Evolutionary conservation across 2,888 invertebrate species (phyloP), one percentile per base, ranked within the genome.

Genomic region (Azorinus chamasolen): DNA sequence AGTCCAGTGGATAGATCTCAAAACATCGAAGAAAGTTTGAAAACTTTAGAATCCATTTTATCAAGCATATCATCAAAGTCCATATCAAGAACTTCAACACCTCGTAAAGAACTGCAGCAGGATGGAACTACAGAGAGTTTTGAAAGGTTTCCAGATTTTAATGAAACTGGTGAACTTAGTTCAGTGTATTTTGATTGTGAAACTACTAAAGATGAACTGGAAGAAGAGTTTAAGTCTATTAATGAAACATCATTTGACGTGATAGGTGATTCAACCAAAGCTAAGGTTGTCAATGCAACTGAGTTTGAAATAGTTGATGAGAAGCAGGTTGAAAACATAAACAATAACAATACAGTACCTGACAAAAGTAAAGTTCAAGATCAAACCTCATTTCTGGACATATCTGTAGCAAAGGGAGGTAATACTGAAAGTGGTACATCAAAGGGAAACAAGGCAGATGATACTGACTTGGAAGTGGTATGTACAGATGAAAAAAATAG

Each of bases 21-120:
- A 8, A 80, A 85, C 10, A 57, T 86, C 39, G 85, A 87, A 48
- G 83, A 87, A n/a, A 86, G 83, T 68, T 48, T 86, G 22, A 66
- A 83, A 48, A 75, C 72, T 24, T 64, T 89, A 59, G 83, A 83
- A 10, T 77, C 84, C 1, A 53, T 89, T 46, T 76, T 87, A 50
- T 71, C 76, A 12, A 61, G 54, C 57, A 54, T 84, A 8, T 61
- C 59, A 57, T 10, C 63, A 14, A 48, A 58, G 8, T 75, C 82
- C 18, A 61, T 72, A 22, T 82, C 82, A 20, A 57, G 64, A 22
- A 83, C 80, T 27, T 85, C 79, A 4, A 80, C 76, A 6, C 79
- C 81, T 16, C 69, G 71, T 27, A 78, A 63, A 64, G 71, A 79
- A 18, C 46, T 54, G 10, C 74, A 77, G 63, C 51, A 61, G 1